A percentile compares a stretch with the other conserved stretches of the same genome.
Conservation (phyloP, 2,113 vertebrate genomes). For the Eubucco bourcierii region DNA sequence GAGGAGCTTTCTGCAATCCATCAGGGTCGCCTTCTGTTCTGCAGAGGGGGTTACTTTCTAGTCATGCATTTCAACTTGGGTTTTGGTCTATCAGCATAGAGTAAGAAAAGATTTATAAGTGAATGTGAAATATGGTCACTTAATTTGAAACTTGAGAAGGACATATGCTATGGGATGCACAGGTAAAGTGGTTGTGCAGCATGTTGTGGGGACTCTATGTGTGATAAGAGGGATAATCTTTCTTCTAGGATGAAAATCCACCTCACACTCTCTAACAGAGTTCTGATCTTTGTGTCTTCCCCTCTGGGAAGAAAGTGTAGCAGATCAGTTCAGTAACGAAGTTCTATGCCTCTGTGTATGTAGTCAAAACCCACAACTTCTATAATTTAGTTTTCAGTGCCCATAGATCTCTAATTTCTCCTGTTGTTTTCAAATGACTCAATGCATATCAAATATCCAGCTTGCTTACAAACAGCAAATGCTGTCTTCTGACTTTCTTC, state of each 20-base stretch:
- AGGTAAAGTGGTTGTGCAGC: neutral
- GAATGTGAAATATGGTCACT: neutral
- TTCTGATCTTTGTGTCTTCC: neutral
- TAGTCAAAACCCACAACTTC: neutral
- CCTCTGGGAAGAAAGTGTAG: neutral
- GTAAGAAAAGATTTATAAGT: neutral
- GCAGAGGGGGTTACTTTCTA: neutral
- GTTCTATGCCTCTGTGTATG: fast-evolving
- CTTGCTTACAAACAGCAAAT: neutral
- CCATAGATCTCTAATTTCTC: neutral
- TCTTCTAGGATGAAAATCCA: neutral
- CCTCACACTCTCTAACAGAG: neutral
- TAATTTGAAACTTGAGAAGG: neutral
- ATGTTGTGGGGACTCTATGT: neutral
- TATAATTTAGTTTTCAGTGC: neutral
- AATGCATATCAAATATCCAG: neutral
- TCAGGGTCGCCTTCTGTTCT: neutral
- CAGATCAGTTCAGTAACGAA: neutral
- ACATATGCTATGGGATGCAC: neutral
- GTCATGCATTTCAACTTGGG: neutral
- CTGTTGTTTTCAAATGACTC: neutral
- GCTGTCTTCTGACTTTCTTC: neutral
- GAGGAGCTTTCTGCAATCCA: neutral
- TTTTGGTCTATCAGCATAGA: neutral
- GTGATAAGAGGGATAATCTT: neutral